Conservation (phyloP, 2,888 invertebrate genomes). For the Nymphalis c-album region DNA sequence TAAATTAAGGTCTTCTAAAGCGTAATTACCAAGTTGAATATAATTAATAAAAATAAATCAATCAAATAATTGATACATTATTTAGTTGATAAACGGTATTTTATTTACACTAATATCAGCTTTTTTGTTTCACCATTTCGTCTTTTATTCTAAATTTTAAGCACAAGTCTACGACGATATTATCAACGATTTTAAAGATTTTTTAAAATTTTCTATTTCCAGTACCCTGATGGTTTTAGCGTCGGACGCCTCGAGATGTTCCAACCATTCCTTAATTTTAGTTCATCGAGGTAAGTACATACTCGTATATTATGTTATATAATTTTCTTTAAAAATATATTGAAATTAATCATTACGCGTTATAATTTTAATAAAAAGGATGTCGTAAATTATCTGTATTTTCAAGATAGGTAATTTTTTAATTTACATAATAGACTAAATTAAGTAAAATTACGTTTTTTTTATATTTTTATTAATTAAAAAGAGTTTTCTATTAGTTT, state of each 20-base stretch:
- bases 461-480: not conserved
- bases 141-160: not conserved
- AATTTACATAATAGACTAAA: no score
- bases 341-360: no score
- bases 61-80: no score
- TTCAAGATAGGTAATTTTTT: no score
- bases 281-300: constrained; percentile 2
- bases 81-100: not conserved
- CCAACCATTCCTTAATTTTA: not conserved
- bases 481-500: not conserved
- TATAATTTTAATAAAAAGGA: no score
- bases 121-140: not conserved
- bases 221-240: constrained; percentile 10
- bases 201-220: constrained; percentile 6
- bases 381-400: no score
- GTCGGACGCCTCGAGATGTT: constrained; percentile 7
- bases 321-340: no score
- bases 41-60: no score
- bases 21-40: no score
- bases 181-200: not conserved
- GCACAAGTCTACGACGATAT: constrained; percentile 4
- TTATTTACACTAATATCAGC: constrained; percentile 17
- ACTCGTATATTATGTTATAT: no score
- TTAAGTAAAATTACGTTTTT: no score
- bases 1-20: no score